Base-by-base conservation (phyloP, 2,888 invertebrate species). In the Adela reaumurella region DNA sequence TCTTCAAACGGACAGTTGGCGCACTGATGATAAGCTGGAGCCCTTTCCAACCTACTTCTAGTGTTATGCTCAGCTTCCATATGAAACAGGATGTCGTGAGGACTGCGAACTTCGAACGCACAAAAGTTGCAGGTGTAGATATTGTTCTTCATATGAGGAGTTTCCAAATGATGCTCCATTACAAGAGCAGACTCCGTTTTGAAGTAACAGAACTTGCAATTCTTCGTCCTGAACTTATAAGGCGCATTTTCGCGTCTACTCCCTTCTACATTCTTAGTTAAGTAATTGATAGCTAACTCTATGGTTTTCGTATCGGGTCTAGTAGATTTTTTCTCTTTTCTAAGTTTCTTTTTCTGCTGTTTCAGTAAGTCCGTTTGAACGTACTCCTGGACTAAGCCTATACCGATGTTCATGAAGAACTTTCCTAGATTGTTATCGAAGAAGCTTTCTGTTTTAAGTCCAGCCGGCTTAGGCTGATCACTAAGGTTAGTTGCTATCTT, bases 1-100 rank as follows among this genome's bases (percentile, higher is more conserved):
- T 94, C 94, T 68, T 97, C 97, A 66, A 95, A 96, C 18, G 94
- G 92, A 76, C 97, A 97, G 65, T 92, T 92, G 14, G 94, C 91
- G 68, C 97, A 97, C 65, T 95, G 94, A 71, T 94, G 95, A 70
- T 92, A 92, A 11, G 92, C 90, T 47, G 92, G 90, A 8, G 94
- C 93, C 57, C 92, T 84, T 61, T 95, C 93, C 53, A 97, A 73
- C 52, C 92, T 84, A n/a, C 93, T 95, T 58, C 92, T 83, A 24
- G 90, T 88, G 57, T 90, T 90, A 67, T 97, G 97, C 63, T 93
- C 90, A 1, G 92, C 90, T 67, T 95, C 94, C 92, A 95, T 94
- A 65, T 97, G 97, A 65, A 90, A 92, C 28, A 93, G 77, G 57
- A 96, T 95, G 64, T 93, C 93, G 65, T 92, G 92, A 17, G 94